Base-by-base conservation (phyloP, 2,888 invertebrate genomes). In the Lordiphosa fenestrarum region DNA sequence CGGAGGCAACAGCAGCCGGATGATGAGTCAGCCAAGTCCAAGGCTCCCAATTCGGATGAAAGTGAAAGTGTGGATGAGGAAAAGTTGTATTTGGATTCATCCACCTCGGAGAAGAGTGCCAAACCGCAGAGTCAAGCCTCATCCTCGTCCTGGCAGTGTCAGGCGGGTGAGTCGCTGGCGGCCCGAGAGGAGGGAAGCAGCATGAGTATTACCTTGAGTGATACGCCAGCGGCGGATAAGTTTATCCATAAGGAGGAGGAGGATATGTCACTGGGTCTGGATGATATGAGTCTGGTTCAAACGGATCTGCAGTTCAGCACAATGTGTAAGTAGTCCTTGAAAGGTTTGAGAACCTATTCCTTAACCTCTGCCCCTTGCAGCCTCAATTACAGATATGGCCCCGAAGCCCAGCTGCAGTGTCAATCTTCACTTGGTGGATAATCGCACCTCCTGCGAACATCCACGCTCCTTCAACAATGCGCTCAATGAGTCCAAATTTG, bases 161-260 rank as follows among this genome's bases (percentile, higher is more conserved):
- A 89, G 1, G 93, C 92, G 0, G 93, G 93, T 0, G 94, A 94
- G 82, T 93, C 93, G 0, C 91, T 94, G 91, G 93, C 93, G 0
- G 76, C 78, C 35, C 87, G 87, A 9, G 30, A 30, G 52, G 93
- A 93, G 58, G 91, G 91, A 59, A 90, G 91, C 69, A 91, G 90
- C 77, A 89, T 90, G 69, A 90, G 90, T 54, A 88, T 91, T 53
- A 91, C 91, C 73, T 92, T 91, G 67, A 92, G 85, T 48, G 81
- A 75, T 13, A 85, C 69, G 13, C 73, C 71, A 57, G 51, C 50
- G 10, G 33, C 62, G 0, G 23, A 38, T 7, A 60, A 64, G 30
- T 21, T 44, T 6, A 51, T 52, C 10, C 60, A 65, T 13, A 66
- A 69, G 39, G 69, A 74, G 41, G 77, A 30, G 30, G 30, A 83